phyloP scores from a whole-genome alignment of 1,140 invertebrate species.

The Colletes gigas region DNA sequence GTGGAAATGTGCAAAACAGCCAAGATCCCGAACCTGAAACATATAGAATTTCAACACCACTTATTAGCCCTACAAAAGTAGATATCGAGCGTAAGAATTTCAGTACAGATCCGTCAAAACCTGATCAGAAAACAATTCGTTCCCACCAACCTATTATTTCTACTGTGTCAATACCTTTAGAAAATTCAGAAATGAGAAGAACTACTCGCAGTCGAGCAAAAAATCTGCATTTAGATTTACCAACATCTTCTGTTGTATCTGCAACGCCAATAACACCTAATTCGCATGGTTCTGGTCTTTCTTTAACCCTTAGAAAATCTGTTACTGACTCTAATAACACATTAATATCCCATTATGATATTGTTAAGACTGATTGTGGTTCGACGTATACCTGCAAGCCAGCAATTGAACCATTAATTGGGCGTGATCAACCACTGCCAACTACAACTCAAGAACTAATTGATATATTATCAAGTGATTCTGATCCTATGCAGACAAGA shows the following conservation, averaged over 20 bases:
- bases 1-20: conserved; percentile 64
- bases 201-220: conserved; percentile 78
- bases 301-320: conserved; percentile 77
- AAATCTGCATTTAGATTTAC: conserved; percentile 72
- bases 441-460: conserved; percentile 78
- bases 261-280: conserved; percentile 65
- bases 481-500: conserved; percentile 63
- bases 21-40: conserved; percentile 70
- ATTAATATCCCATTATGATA: conserved; percentile 83
- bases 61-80: conserved; percentile 67
- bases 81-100: conserved; percentile 66
- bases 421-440: conserved; percentile 75
- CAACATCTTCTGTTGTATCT: conserved; percentile 41
- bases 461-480: conserved; percentile 77
- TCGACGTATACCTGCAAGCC: conserved; percentile 66
- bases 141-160: conserved; percentile 69
- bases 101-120: conserved; percentile 59
- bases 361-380: conserved; percentile 79
- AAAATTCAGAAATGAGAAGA: conserved; percentile 75
- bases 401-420: conserved; percentile 72
- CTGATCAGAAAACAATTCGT: conserved; percentile 61
- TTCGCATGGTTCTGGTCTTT: conserved; percentile 73
- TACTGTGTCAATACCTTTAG: conserved; percentile 75
- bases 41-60: conserved; percentile 74
- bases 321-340: conserved; percentile 81